Conservation (phyloP, 2,888 invertebrate genomes). For the Maniola hyperantus region DNA sequence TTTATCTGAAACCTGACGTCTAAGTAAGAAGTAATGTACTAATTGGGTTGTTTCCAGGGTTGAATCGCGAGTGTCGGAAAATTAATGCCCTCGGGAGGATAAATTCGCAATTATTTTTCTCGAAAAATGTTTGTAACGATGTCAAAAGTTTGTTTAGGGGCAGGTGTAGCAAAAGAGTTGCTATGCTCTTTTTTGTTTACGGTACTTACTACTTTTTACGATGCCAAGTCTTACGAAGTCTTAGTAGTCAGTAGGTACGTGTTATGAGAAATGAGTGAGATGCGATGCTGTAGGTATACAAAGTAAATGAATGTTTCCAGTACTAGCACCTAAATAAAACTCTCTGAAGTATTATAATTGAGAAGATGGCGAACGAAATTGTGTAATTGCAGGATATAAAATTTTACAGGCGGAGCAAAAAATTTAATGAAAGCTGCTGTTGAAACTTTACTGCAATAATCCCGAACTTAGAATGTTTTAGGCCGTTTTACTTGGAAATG, state of each 20-base stretch:
- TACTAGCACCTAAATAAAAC: neutral
- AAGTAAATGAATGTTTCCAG: neutral
- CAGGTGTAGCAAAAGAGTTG: conserved; percentile 55
- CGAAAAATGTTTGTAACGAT: conserved; percentile 66
- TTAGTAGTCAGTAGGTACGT: neutral
- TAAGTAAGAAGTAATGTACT: conserved; percentile 63
- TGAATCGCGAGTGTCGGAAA: conserved; percentile 70
- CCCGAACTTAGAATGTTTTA: no score
- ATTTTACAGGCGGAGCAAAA: no score
- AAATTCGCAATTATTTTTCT: conserved; percentile 73
- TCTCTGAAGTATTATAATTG: neutral
- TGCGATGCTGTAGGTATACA: neutral
- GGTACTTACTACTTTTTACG: conserved; percentile 33
- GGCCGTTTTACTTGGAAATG: no score
- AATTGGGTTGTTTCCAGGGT: conserved; percentile 68
- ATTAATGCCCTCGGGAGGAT: conserved; percentile 73
- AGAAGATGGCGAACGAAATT: no score
- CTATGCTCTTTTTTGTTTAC: conserved; percentile 38
- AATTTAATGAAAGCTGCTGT: no score
- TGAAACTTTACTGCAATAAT: no score
- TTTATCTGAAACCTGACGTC: conserved; percentile 29
- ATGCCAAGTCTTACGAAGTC: conserved; percentile 40
- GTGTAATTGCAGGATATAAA: no score
- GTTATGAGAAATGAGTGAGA: neutral
- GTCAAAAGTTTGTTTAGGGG: conserved; percentile 37